Evolutionary conservation across 2,888 invertebrate genomes (phyloP).

Genomic region (Crepidodera aurea): DNA sequence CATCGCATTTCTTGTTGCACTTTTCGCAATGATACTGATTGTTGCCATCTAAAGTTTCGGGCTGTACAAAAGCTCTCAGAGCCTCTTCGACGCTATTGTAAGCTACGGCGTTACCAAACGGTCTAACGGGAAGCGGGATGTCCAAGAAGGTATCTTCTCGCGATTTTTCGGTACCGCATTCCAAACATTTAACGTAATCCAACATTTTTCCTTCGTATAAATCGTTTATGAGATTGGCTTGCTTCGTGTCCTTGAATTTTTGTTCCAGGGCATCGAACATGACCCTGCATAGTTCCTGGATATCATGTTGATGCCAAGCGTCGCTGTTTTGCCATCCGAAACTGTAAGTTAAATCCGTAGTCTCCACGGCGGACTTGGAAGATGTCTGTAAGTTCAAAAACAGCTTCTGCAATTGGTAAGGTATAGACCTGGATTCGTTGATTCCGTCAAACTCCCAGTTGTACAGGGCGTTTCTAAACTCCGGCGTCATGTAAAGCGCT

Average conservation of each 20-base stretch:
- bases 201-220: slow-evolving; percentile 81
- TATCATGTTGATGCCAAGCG: slow-evolving; percentile 93
- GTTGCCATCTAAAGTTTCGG: slow-evolving; percentile 81
- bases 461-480: slow-evolving; percentile 88
- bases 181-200: slow-evolving; percentile 88
- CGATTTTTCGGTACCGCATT: slow-evolving; percentile 84
- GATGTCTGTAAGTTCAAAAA: slow-evolving; percentile 88
- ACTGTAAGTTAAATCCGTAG: slow-evolving; percentile 84
- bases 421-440: slow-evolving; percentile 78
- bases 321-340: slow-evolving; percentile 90
- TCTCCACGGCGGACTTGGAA: slow-evolving; percentile 79
- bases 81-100: slow-evolving; percentile 86
- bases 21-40: slow-evolving; percentile 90
- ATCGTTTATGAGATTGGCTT: slow-evolving; percentile 81
- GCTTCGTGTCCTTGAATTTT: slow-evolving; percentile 82
- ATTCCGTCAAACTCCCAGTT: slow-evolving; percentile 81
- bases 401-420: slow-evolving; percentile 84
- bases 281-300: slow-evolving; percentile 68
- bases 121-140: slow-evolving; percentile 84
- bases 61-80: slow-evolving; percentile 81
- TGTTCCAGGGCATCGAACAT: slow-evolving; percentile 91
- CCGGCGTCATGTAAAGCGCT: slow-evolving; percentile 90
- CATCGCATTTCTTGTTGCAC: slow-evolving; percentile 86
- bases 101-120: slow-evolving; percentile 79
- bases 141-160: slow-evolving; percentile 85